Evolutionary conservation across 2,113 vertebrate species (phyloP).

Genomic region (Larimichthys polyactis): DNA sequence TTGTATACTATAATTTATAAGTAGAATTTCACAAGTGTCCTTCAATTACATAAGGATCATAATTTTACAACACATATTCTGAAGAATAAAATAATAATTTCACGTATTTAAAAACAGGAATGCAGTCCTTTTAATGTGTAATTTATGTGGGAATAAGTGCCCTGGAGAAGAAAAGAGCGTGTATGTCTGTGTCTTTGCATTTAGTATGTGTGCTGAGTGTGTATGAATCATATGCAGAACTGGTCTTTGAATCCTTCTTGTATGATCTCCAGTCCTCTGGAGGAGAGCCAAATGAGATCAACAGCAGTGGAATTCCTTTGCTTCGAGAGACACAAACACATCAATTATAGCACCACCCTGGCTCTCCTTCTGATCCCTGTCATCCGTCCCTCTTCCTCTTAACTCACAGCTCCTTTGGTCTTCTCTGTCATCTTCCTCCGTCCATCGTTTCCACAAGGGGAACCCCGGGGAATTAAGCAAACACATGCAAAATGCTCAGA

Average conservation of each 20-base stretch:
- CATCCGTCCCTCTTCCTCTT: slow-evolving; percentile 20
- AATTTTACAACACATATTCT: slow-evolving; percentile 17
- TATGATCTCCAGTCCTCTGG: slow-evolving; percentile 32
- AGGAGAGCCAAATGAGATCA: slow-evolving; percentile 59
- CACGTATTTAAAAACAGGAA: slow-evolving; percentile 19
- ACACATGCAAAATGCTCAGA: slow-evolving; percentile 35
- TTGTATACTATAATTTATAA: too few relatives aligned
- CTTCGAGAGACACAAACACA: slow-evolving; percentile 54
- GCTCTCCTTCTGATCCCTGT: slow-evolving; percentile 54
- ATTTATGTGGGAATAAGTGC: slow-evolving; percentile 11
- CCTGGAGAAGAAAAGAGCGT: slow-evolving; percentile 7
- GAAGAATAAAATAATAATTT: slow-evolving; percentile 27
- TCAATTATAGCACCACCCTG: slow-evolving; percentile 56
- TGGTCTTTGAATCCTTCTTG: slow-evolving; percentile 15
- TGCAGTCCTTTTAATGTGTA: slow-evolving; percentile 16
- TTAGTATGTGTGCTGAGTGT: neutral
- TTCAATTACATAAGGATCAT: slow-evolving; percentile 33
- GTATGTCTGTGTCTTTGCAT: slow-evolving; percentile 9
- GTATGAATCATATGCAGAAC: slow-evolving; percentile 19
- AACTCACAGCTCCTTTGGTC: neutral
- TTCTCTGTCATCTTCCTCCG: slow-evolving; percentile 14
- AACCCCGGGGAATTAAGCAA: slow-evolving; percentile 42
- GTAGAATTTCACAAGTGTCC: too few relatives aligned
- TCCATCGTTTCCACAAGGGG: slow-evolving; percentile 9
- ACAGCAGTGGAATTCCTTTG: slow-evolving; percentile 38